A percentile compares a stretch with the other conserved stretches of the same genome.
phyloP scores from a whole-genome alignment of 64 coral and sea anemone genomes.

The Stichodactyla helianthus region DNA sequence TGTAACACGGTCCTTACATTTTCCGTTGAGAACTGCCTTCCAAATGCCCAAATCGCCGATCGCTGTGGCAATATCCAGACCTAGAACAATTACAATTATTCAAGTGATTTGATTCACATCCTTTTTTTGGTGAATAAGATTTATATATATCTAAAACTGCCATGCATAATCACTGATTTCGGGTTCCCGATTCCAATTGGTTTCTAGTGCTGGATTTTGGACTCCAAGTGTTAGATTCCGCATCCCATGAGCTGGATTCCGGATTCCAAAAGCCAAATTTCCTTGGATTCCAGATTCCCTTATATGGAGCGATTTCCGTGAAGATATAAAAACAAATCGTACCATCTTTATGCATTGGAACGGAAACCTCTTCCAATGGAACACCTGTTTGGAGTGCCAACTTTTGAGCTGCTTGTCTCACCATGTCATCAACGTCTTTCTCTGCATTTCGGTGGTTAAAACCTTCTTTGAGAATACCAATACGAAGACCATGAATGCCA shows the following conservation, averaged over 20 bases:
- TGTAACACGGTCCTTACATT: background rate
- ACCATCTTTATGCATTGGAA: constrained; percentile 40
- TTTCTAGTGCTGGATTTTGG: too few species aligned
- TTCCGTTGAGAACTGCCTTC: background rate
- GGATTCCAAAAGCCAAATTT: too few species aligned
- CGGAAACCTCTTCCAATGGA: constrained; percentile 49
- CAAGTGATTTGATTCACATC: too few species aligned
- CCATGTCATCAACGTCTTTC: constrained; percentile 65
- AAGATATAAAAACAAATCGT: background rate
- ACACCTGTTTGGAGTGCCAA: constrained; percentile 17
- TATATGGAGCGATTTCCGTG: background rate
- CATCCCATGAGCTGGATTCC: too few species aligned
- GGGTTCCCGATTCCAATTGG: too few species aligned
- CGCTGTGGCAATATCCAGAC: background rate
- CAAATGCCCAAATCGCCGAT: background rate
- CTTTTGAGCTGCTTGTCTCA: constrained; percentile 37
- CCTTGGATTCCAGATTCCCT: too few species aligned
- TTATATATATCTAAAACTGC: too few species aligned
- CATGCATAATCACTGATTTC: too few species aligned
- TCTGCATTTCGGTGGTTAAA: constrained; percentile 47
- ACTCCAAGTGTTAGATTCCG: too few species aligned
- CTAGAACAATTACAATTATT: background rate
- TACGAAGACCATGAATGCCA: constrained; percentile 38
- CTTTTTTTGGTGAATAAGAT: too few species aligned
- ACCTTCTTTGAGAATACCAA: constrained; percentile 72